Base-by-base conservation (phyloP, 2,797 vertebrate species). In the Acanthurus lineatus region DNA sequence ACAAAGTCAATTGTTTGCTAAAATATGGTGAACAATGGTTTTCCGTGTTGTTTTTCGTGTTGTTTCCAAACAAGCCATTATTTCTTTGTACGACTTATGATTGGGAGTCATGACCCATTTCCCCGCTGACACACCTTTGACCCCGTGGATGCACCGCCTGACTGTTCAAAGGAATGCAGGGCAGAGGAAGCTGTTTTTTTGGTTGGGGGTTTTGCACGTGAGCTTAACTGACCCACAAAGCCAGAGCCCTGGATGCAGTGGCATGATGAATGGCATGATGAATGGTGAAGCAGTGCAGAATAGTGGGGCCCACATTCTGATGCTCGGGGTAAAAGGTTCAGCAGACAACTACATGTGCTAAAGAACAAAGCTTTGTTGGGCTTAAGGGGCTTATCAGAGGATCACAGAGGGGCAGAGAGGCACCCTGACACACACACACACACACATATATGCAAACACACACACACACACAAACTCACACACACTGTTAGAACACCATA, bases 161-260 rank as follows among this genome's bases (percentile, higher is more conserved):
- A 82, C 86, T 72, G 78, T 82, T 86, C 69, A 87, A 59, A 90
- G 83, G 83, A 89, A 89, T 90, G 88, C 83, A 72, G 77, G 64
- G 38, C 84, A 87, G 86, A 91, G 84, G 86, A 92, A 88, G 70
- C 69, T 22, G 78, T 73, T 91, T 74, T 68, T 17, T 17, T 1
- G 28, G 32, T 3, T 3, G 8, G 32, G 6, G 14, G 28, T 9
- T 56, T 74, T 69, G 74, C 86, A 86, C 57, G 54, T 86, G 83
- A 85, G 88, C 84, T 82, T 64, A 79, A 67, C 72, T 89, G 87
- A 88, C 88, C 84, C 82, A 89, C 82, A 84, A 90, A 93, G 76
- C 79, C 85, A 65, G 38, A 83, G 85, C 71, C 32, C 72, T 87
- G 90, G 67, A 75, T 85, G 73, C 88, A 87, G 85, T 75, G 61